Conservation (phyloP, 2,113 vertebrate genomes). For the Emberiza fucata region DNA sequence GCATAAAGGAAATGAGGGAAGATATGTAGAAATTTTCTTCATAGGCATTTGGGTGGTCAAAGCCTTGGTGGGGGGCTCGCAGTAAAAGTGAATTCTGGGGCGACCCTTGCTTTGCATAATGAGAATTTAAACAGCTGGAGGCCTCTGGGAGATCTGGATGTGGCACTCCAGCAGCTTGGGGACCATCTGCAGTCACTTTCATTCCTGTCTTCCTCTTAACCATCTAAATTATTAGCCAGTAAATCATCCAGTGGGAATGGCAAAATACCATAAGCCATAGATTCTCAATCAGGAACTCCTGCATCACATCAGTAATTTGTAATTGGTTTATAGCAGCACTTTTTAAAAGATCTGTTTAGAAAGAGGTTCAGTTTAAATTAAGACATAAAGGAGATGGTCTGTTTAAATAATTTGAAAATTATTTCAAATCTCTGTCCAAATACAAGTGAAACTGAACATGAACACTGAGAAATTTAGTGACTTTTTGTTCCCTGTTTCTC, state of each 20-base stretch:
- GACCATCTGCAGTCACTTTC: slow-evolving; percentile 39
- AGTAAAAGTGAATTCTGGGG: slow-evolving; percentile 17
- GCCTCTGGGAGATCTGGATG: neutral
- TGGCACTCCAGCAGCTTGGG: neutral
- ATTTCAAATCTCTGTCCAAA: neutral
- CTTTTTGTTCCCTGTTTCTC: neutral
- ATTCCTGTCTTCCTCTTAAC: slow-evolving; percentile 20
- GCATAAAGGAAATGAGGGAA: neutral
- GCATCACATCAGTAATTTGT: neutral
- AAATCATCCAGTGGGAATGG: neutral
- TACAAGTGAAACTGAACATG: neutral
- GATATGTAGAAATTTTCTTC: neutral
- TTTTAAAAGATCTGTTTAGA: neutral
- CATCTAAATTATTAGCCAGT: neutral
- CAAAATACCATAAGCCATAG: neutral
- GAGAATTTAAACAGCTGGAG: neutral
- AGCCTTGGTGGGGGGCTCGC: neutral
- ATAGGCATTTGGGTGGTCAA: slow-evolving; percentile 4
- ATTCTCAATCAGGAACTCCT: neutral
- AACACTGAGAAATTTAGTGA: neutral
- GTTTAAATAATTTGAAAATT: neutral
- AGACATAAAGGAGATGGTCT: neutral
- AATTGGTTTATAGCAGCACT: neutral
- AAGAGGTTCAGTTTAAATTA: neutral
- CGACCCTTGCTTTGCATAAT: neutral